Evolutionary conservation across 2,888 invertebrate species (phyloP).

Genomic region (Scaptomyza polygonia): DNA sequence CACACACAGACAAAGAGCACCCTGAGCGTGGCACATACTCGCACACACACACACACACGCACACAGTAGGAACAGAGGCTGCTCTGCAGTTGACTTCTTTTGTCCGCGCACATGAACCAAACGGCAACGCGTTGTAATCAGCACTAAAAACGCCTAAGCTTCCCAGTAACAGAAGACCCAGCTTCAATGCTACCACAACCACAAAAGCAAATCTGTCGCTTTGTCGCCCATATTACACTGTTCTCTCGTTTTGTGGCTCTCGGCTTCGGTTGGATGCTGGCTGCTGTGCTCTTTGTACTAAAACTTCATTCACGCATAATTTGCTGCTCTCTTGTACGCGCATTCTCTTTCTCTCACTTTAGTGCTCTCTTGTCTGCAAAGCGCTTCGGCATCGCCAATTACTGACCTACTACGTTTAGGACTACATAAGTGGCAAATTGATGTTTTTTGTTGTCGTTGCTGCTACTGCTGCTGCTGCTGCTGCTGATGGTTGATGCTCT

Average conservation of each 20-base stretch:
- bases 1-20: slow-evolving; percentile 1
- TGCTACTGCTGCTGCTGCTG: slow-evolving; percentile 24
- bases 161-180: slow-evolving; percentile 54
- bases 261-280: slow-evolving; percentile 48
- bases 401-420: slow-evolving; percentile 70
- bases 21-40: slow-evolving; percentile 20
- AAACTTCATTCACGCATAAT: slow-evolving; percentile 22
- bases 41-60: slow-evolving; percentile 13
- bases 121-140: slow-evolving; percentile 84
- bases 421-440: slow-evolving; percentile 44
- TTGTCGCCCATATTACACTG: slow-evolving; percentile 47
- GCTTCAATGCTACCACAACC: slow-evolving; percentile 24
- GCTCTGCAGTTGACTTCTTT: slow-evolving; percentile 30
- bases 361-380: slow-evolving; percentile 33
- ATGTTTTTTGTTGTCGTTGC: slow-evolving; percentile 16
- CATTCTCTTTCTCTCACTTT: slow-evolving; percentile 1
- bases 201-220: slow-evolving; percentile 56
- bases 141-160: slow-evolving; percentile 82
- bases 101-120: slow-evolving; percentile 79
- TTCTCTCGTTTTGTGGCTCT: neutral
- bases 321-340: slow-evolving; percentile 1
- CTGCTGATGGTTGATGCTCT: slow-evolving; percentile 11
- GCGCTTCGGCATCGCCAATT: slow-evolving; percentile 42
- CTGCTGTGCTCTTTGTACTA: slow-evolving; percentile 72
- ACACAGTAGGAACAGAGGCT: slow-evolving; percentile 16